Evolutionary conservation across 2,113 vertebrate genomes (phyloP).

Genomic region (Crotalus horridus): DNA sequence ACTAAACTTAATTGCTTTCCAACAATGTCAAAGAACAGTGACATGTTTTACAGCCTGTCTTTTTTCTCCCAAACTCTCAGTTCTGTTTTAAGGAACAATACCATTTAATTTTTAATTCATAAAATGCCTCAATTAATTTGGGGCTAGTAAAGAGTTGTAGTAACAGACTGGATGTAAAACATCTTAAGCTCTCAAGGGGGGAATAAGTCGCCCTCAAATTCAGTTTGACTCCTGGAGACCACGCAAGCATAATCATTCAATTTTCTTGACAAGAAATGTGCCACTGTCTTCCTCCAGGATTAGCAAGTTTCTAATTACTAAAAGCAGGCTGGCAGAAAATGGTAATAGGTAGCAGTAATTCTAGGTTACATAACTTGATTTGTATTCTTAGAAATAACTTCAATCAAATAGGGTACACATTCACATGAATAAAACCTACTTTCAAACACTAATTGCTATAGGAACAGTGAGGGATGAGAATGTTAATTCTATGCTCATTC

Average conservation of each 20-base stretch:
- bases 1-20: neutral
- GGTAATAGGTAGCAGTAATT: slow-evolving; percentile 9
- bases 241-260: neutral
- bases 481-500: neutral
- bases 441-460: neutral
- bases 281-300: neutral
- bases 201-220: neutral
- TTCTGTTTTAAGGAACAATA: neutral
- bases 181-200: neutral
- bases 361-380: slow-evolving; percentile 16
- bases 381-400: slow-evolving; percentile 43
- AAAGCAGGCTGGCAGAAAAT: neutral
- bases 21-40: neutral
- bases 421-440: slow-evolving; percentile 15
- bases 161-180: neutral
- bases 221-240: neutral
- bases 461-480: neutral
- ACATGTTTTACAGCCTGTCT: neutral
- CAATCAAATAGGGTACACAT: slow-evolving; percentile 20
- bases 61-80: neutral
- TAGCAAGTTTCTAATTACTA: slow-evolving; percentile 5
- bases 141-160: neutral
- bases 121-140: neutral
- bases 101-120: neutral
- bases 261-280: neutral